Base-by-base conservation (phyloP, 2,888 invertebrate genomes). In the Drosophila nr. perissopoda region DNA sequence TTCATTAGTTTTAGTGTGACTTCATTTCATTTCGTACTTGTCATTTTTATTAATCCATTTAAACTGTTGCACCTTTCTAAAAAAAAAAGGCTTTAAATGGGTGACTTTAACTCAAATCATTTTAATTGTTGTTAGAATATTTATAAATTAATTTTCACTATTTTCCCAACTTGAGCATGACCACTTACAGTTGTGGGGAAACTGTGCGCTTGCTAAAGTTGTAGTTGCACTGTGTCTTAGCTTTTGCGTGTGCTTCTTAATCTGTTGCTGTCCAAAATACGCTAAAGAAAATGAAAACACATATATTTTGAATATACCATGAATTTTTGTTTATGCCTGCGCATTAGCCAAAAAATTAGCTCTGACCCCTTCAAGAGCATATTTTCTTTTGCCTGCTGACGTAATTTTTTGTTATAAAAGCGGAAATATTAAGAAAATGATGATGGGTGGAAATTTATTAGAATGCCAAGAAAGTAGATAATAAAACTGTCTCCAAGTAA, bases 1-100 rank as follows among this genome's bases (percentile, higher is more conserved):
- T 33, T 63, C 54, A 68, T 69, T 48, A 69, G 38, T 46, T 60
- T 40, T 70, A 27, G 60, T 49, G 66, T 68, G 58, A 48, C 18
- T 38, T 64, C 31, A 70, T 69, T 62, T 74, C 46, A 70, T 70
- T 63, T 54, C 51, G 34, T 77, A 51, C 31, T 38, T 38, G 25
- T 67, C 46, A 49, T 60, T 1, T 56, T 11, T 54, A 81, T 73
- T 81, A 81, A 81, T 70, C 34, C 62, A n/a, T 16, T 53, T 21
- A 21, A 74, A 68, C 46, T 74, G 31, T 56, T 21, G 53, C 74
- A 74, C 40, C 36, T 42, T 40, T 62, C 18, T 25, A 31, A 13
- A n/a, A 11, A n/a, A 11, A 68, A 58, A 60, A 72, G 34, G 65
- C 70, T 80, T 83, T 62, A 74, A 77, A 81, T 73, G 82, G 88